These are phyloP conservation scores for Pungitius pungitius DNA, from an alignment of 2,113 vertebrate genomes.

Conservation along the genomic window DNA sequence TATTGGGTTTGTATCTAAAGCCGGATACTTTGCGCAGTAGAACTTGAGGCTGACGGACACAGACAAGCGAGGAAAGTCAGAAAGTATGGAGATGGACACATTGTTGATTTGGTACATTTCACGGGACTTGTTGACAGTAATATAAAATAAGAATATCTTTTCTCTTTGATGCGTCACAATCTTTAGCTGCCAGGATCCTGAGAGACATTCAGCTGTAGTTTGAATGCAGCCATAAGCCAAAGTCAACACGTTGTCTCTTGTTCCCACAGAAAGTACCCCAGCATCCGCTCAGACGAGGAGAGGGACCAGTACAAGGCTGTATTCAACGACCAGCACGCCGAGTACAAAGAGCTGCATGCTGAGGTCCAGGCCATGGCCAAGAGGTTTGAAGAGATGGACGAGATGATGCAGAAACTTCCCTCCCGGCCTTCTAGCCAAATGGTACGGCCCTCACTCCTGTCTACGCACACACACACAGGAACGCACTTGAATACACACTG, in stretches of 20 bases:
- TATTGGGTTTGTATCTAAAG: not conserved
- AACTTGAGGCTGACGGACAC: not conserved
- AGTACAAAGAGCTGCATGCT: constrained; percentile 92
- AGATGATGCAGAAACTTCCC: constrained; percentile 85
- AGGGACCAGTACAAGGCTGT: constrained; percentile 93
- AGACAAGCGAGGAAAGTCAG: not conserved
- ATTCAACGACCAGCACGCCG: constrained; percentile 95
- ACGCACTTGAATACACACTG: not conserved
- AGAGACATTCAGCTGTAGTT: not conserved
- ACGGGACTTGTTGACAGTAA: not conserved
- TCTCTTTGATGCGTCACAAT: not conserved
- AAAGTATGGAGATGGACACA: not conserved
- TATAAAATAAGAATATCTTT: not conserved
- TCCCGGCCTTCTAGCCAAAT: constrained; percentile 81
- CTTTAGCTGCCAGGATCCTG: not conserved
- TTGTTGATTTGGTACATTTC: not conserved
- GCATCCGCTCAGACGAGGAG: constrained; percentile 87
- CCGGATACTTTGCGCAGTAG: not conserved
- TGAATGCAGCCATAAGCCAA: not conserved
- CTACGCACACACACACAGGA: not conserved
- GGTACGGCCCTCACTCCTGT: constrained; percentile 67
- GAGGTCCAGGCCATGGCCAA: constrained; percentile 88
- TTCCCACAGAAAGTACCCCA: constrained; percentile 88
- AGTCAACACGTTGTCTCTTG: not conserved
- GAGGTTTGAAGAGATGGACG: constrained; percentile 89